Evolutionary conservation across 1,140 invertebrate species (phyloP), one percentile per base, ranked within the genome.

Genomic region (Heliconius congener): DNA sequence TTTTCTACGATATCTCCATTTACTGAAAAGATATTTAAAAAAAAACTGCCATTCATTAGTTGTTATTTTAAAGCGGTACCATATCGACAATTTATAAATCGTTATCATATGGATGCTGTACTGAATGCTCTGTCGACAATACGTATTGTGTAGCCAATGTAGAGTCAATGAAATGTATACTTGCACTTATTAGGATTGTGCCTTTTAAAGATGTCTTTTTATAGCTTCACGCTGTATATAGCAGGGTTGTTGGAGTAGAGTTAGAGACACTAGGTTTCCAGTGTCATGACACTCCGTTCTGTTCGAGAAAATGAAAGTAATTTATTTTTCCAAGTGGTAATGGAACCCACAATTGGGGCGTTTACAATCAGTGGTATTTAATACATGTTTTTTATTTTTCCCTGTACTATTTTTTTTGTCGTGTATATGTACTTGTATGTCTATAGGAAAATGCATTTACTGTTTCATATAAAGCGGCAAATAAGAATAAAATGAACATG

Each of bases 131-230:
- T 30, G 11, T 9, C 27, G 1, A 30, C 60, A 66, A 66, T 66
- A 66, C 60, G 23, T 16, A 66, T 66, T 66, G 60, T 66, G 60
- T 66, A 13, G 27, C 27, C 60, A 66, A 66, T 66, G 60, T 66
- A 30, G 60, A 66, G 9, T 66, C 60, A 30, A 30, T 30, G 55
- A 13, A 60, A 23, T 23, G 60, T 27, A 66, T 30, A 30, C 23
- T 66, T 66, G 23, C 60, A 66, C 60, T 27, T 57, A 57, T 57
- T 66, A 30, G 60, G 60, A 66, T 23, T 30, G 60, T 66, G 23
- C 23, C 55, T 66, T 66, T 66, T 66, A 16, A 66, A 66, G 1
- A 23, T 66, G 60, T 66, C 2, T 60, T 23, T 27, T 23, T 19
- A 19, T 55, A n/a, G 55, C 8, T 60, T 66, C 9, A 16, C n/a